These are phyloP conservation scores for Gallinago paraguaiae DNA, from an alignment of 2,113 vertebrate species.

Conservation along the genomic window DNA sequence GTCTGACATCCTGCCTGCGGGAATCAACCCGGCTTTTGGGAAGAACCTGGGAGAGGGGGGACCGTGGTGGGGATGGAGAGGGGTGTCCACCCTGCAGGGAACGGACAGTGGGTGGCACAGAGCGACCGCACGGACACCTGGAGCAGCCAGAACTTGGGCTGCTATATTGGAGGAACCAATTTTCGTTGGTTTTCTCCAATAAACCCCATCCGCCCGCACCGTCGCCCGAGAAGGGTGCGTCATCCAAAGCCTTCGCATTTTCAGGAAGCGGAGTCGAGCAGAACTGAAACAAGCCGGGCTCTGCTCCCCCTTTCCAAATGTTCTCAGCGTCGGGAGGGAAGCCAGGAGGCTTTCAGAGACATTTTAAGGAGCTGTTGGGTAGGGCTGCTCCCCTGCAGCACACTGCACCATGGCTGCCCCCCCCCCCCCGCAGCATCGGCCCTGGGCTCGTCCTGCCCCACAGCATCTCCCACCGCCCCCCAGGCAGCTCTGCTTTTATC, in stretches of 20 bases:
- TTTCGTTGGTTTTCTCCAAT: background rate
- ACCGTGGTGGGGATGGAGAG: fast-evolving
- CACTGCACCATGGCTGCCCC: background rate
- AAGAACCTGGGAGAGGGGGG: background rate
- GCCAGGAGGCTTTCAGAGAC: background rate
- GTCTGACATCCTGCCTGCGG: background rate
- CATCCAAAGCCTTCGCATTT: background rate
- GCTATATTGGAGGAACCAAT: fast-evolving
- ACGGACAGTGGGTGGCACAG: fast-evolving
- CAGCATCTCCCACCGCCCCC: background rate
- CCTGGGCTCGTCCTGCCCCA: fast-evolving
- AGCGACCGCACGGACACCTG: fast-evolving
- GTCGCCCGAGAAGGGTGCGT: background rate
- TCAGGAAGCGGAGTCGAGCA: background rate
- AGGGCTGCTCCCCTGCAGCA: background rate
- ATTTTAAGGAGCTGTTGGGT: background rate
- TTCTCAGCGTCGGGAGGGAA: background rate
- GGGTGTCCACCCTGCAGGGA: background rate
- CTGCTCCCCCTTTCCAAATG: conserved; percentile 37
- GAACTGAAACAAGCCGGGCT: background rate
- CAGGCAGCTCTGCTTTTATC: background rate
- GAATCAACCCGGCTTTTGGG: background rate
- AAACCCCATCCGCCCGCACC: background rate
- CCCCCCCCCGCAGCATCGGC: fast-evolving
- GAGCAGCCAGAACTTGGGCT: background rate